phyloP scores from a whole-genome alignment of 1,140 invertebrate genomes.

The Atopsyche davidsoni region DNA sequence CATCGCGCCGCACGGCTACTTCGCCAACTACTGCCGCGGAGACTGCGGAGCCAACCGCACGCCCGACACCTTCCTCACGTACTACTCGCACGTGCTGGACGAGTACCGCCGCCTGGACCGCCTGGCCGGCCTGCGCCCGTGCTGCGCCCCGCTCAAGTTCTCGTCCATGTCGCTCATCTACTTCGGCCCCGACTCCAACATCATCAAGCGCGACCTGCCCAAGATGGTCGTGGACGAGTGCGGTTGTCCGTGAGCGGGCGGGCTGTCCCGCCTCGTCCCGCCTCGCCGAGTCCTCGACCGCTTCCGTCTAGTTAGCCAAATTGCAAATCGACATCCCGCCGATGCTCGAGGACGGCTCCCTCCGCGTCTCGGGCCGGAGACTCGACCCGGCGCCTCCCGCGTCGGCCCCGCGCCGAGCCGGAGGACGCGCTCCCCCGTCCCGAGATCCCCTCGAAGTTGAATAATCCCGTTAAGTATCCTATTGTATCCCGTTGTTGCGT shows the following conservation, averaged over 20 bases:
- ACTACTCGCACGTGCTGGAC: slow-evolving; percentile 85
- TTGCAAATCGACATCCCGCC: slow-evolving; percentile 28
- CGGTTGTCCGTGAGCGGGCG: slow-evolving; percentile 70
- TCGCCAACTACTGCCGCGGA: slow-evolving; percentile 91
- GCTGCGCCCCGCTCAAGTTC: slow-evolving; percentile 91
- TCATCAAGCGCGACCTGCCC: slow-evolving; percentile 88
- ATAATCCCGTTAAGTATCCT: no score
- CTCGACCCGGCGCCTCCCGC: no score
- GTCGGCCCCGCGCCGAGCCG: no score
- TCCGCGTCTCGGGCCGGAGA: no score
- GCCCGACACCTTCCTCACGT: slow-evolving; percentile 77
- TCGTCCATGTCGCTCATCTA: slow-evolving; percentile 90
- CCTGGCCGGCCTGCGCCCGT: slow-evolving; percentile 72
- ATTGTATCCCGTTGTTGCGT: no score
- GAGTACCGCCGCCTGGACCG: slow-evolving; percentile 74
- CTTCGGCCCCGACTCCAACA: slow-evolving; percentile 83
- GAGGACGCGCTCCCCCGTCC: no score
- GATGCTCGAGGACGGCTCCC: no score
- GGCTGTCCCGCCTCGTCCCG: slow-evolving; percentile 16
- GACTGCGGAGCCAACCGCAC: slow-evolving; percentile 72
- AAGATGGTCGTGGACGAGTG: slow-evolving; percentile 97
- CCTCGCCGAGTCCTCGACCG: slow-evolving; percentile 29
- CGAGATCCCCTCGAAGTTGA: no score
- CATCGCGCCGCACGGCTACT: slow-evolving; percentile 82
- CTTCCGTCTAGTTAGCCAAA: slow-evolving; percentile 31